Evolutionary conservation across 2,113 vertebrate genomes (phyloP), one percentile per base, ranked within the genome.

Genomic region (Labeo catla): DNA sequence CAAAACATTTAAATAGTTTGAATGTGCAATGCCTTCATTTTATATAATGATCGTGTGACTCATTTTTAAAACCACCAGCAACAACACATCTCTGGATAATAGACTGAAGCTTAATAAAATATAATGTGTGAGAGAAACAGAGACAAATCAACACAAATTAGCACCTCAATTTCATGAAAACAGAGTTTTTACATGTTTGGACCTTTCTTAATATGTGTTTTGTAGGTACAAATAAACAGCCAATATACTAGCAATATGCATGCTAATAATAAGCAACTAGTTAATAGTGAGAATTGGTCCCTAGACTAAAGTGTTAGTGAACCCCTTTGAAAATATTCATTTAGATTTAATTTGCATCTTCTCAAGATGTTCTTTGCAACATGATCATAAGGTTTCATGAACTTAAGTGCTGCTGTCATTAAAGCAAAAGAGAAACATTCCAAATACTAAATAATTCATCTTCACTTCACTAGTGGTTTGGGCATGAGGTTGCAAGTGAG

Each of bases 1-100:
- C 74, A 70, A 66, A 57, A 50, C 34, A 68, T 85, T 78, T 9
- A 21, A 54, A 76, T 36, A 66, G n/a, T 54, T 50, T 23, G 45
- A 49, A 28, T 50, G 73, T 28, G 45, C 19, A 79, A 49, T 81
- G n/a, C 15, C 28, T 28, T 63, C 4, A 47, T 81, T 81, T 47
- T 10, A 65, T 47, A 81, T 19, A 47, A 28, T 23, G 15, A 49
- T 16, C 28, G 61, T 80, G 36, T 65, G 59, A 65, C 43, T 49
- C 16, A n/a, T 65, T 66, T 45, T 47, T 9, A 19, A 13, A 23
- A 81, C 43, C 21, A 80, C 19, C 39, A 23, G 21, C 28, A 28
- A 39, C 9, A 21, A 65, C 66, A 59, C 16, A 79, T 79, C 39
- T 47, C 39, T 45, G 57, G 11, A 45, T 45, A 7, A 79, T 9